Percentiles rank a stretch among this genome's conserved stretches.
Conservation (phyloP, 2,888 invertebrate species). For the Altica lythri region DNA sequence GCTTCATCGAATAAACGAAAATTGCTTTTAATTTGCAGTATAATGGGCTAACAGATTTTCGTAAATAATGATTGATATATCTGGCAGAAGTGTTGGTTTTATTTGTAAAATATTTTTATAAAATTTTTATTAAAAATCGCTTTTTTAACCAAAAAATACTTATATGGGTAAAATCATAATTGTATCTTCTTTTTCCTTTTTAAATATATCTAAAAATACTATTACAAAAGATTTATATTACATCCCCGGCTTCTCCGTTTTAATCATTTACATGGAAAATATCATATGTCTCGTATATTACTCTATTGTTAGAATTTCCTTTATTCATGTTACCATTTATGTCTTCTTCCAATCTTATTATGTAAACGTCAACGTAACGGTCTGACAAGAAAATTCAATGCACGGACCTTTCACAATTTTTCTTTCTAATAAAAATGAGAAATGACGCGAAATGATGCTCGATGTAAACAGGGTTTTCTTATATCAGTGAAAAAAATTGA, state of each 20-base stretch:
- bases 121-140: too few species aligned
- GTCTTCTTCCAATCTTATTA: background rate
- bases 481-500: too few species aligned
- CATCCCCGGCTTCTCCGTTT: background rate
- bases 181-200: too few species aligned
- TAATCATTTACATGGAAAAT: background rate
- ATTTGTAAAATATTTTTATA: too few species aligned
- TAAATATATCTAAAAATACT: too few species aligned
- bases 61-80: conserved; percentile 8
- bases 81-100: too few species aligned
- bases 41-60: conserved; percentile 6
- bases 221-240: too few species aligned
- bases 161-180: too few species aligned
- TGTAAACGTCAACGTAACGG: background rate
- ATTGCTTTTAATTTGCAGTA: conserved; percentile 4
- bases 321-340: background rate
- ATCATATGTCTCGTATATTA: background rate
- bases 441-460: too few species aligned
- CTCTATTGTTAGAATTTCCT: background rate
- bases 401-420: background rate
- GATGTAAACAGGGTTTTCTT: too few species aligned
- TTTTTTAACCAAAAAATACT: too few species aligned
- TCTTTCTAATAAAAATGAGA: background rate
- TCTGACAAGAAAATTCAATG: background rate
- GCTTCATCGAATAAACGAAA: conserved; percentile 6